Evolutionary conservation across 1,140 invertebrate genomes (phyloP).

Genomic region (Charaxes varanes): DNA sequence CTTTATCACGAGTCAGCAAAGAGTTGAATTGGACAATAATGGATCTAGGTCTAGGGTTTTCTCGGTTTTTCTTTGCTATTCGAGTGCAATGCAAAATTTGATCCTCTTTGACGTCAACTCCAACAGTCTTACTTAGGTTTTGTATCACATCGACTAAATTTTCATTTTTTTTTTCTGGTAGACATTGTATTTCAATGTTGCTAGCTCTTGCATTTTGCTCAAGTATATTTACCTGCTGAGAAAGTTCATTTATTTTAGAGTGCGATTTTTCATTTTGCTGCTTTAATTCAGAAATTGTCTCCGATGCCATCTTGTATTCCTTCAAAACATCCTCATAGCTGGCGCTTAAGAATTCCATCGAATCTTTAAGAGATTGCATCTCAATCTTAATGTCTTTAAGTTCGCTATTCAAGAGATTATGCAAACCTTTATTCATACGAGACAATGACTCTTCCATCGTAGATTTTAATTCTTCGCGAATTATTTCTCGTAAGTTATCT

Average conservation of each 20-base stretch:
- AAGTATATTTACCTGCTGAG: neutral
- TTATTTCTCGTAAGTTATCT: neutral
- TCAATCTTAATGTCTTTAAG: conserved; percentile 1
- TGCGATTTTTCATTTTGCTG: neutral
- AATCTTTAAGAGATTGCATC: neutral
- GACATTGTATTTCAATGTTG: no score
- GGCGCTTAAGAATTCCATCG: neutral
- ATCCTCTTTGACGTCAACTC: no score
- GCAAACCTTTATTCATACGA: neutral
- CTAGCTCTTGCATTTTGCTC: neutral
- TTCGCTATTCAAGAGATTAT: neutral
- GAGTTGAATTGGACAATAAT: neutral
- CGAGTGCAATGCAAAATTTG: neutral
- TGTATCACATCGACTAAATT: neutral
- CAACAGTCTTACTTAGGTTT: neutral
- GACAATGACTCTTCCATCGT: neutral
- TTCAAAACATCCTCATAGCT: neutral
- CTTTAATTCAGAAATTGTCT: neutral
- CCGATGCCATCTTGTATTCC: neutral
- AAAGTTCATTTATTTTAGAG: neutral
- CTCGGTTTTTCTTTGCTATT: neutral
- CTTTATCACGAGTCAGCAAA: neutral
- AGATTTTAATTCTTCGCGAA: neutral
- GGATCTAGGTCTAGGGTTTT: neutral
- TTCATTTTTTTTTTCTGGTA: neutral